These are phyloP conservation scores for Austrofundulus limnaeus DNA, from an alignment of 2,113 vertebrate genomes.

Conservation along the genomic window DNA sequence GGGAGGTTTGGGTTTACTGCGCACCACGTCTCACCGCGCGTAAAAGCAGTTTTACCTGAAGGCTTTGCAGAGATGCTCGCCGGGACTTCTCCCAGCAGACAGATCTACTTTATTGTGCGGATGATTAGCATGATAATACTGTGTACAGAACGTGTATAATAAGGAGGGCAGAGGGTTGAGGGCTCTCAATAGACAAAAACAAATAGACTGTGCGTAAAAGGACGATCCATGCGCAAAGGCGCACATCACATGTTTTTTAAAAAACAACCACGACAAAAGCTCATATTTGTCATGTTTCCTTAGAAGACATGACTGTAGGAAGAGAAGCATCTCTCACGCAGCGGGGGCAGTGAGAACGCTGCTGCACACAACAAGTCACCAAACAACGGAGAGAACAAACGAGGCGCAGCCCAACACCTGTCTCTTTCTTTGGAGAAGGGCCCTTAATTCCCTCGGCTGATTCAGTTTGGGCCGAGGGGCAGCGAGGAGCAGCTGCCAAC, in stretches of 20 bases:
- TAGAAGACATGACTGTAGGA: background rate
- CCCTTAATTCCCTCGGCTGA: slow-evolving; percentile 80
- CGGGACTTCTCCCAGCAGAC: slow-evolving; percentile 1
- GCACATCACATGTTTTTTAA: background rate
- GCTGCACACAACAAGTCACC: slow-evolving; percentile 61
- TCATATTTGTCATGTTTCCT: background rate
- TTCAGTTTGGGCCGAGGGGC: slow-evolving; percentile 75
- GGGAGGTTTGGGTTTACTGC: slow-evolving; percentile 20
- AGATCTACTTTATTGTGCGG: slow-evolving; percentile 31
- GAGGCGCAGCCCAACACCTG: slow-evolving; percentile 85
- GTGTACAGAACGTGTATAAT: slow-evolving; percentile 37
- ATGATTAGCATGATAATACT: slow-evolving; percentile 61
- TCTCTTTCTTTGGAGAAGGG: slow-evolving; percentile 83
- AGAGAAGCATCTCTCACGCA: background rate
- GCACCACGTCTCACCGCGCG: slow-evolving; percentile 19
- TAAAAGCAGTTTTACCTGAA: slow-evolving; percentile 8
- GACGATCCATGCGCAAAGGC: background rate
- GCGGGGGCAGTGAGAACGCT: slow-evolving; percentile 45
- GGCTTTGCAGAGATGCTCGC: slow-evolving; percentile 13
- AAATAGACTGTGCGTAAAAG: slow-evolving; percentile 31
- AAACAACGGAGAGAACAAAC: slow-evolving; percentile 78
- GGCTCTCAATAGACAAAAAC: slow-evolving; percentile 32
- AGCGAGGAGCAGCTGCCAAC: slow-evolving; percentile 88
- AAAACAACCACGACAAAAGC: background rate
- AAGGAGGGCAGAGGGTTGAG: slow-evolving; percentile 34